phyloP scores from a whole-genome alignment of 2,888 invertebrate genomes.

The Drosophila suboccidentalis region DNA sequence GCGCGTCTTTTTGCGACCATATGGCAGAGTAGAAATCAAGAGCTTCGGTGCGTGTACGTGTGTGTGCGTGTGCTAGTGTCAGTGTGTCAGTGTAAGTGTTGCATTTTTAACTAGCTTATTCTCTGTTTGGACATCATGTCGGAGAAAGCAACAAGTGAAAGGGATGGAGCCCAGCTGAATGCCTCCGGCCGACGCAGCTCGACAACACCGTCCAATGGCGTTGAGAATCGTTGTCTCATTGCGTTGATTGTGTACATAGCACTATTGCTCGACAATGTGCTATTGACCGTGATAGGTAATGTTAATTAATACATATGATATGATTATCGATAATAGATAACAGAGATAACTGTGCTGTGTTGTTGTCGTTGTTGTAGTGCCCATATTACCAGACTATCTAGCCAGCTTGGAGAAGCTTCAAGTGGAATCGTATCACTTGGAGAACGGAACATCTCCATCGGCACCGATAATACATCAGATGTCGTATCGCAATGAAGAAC shows the following conservation, averaged over 20 bases:
- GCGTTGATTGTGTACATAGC: constrained; percentile 90
- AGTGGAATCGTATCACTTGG: constrained; percentile 25
- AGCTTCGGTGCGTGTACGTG: constrained; percentile 1
- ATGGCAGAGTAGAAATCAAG: constrained; percentile 61
- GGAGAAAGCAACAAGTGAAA: constrained; percentile 47
- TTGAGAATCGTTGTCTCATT: constrained; percentile 80
- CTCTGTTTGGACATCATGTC: constrained; percentile 47
- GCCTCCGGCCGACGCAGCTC: constrained; percentile 49
- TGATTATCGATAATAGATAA: constrained; percentile 11
- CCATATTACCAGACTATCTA: constrained; percentile 92
- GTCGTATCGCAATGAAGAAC: constrained; percentile 75
- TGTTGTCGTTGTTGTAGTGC: constrained; percentile 87
- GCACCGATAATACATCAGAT: constrained; percentile 69
- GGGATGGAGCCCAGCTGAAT: constrained; percentile 55
- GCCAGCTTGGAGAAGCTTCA: constrained; percentile 86
- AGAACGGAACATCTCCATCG: constrained; percentile 17
- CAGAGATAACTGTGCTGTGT: constrained; percentile 8
- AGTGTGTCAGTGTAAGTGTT: constrained; percentile 10
- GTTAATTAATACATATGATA: constrained; percentile 15
- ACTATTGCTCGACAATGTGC: constrained; percentile 93
- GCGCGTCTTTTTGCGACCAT: constrained; percentile 61
- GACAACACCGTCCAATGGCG: constrained; percentile 51
- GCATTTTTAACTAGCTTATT: constrained; percentile 33
- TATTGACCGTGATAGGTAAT: constrained; percentile 95
- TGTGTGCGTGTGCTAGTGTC: neutral